Base-by-base conservation (phyloP, 30 jellyfish, hydroid and myxozoan genomes). In the Pseudorhiza aurosa region DNA sequence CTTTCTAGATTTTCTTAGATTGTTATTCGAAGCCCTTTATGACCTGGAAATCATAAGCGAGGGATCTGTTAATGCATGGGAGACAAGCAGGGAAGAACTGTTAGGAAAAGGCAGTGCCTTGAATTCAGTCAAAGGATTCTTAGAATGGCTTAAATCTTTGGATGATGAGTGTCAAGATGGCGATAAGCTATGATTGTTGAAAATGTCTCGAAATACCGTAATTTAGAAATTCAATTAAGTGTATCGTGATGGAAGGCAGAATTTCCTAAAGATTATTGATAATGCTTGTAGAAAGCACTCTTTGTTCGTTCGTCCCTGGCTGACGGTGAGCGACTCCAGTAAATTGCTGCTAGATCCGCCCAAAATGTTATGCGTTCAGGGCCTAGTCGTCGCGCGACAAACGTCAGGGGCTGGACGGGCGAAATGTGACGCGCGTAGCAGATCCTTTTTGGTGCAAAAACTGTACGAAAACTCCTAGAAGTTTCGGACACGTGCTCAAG, bases 81-180 rank as follows among this genome's bases (percentile, higher is more conserved):
- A 71, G 51, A 40, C 65, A 24, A 71, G 83, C 65, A 70, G 81
- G n/a, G 95, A 81, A 2, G 83, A 53, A 21, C 95, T 89, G n/a
- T 76, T 69, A 18, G 97, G 97, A 36, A 88, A 88, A 58, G 95
- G 95, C 27, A 47, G 8, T 58, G 95, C 97, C 24, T 28, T 88
- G 22, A 56, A 60, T 1, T 65, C 87, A 8, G 97, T 74, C 14
- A 58, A 68, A 39, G 83, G 77, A 25, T 81, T 88, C 60, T 19
- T 88, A 32, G 53, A 37, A n/a, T 88, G 97, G 97, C 84, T 88
- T 33, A 49, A 65, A 30, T 56, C 55, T 33, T 67, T 65, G 36
- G 96, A 85, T 32, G 96, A 87, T 9, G 70, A 45, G 49, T 26
- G 56, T 19, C 67, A 28, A 26, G 70, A 47, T 44, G 70, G 49